Base-by-base conservation (phyloP, 2,113 vertebrate genomes). In the Gopherus flavomarginatus region DNA sequence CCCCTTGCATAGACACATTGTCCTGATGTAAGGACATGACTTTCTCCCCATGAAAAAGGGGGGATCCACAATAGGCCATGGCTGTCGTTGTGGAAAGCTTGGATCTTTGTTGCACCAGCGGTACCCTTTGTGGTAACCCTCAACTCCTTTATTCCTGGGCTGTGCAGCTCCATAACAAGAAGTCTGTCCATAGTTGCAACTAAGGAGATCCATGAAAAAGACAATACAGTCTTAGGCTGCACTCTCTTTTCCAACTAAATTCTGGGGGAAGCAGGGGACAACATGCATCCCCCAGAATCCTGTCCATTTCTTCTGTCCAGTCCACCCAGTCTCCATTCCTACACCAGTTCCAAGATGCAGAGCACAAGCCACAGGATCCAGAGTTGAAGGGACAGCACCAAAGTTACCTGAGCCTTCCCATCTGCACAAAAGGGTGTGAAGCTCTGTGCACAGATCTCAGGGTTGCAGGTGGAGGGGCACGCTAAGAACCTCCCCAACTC, bases 1-100 rank as follows among this genome's bases (percentile, higher is more conserved):
- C 31, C 29, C 38, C 14, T 84, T 22, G 59, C 22, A 22, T 4
- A 65, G 35, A 88, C 91, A 90, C 5, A 88, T 14, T 81, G 50
- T 57, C 49, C 89, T 83, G 88, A 81, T 38, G 88, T 44, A 31
- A 84, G 92, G 75, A 81, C 44, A 92, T 92, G 82, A 92, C 56
- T 78, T 93, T 88, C 87, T 96, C 35, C 83, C 35, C 86, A 85
- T 86, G 93, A 86, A 95, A 94, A 79, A 2, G 75, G 90, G 59
- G 81, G 90, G 59, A 88, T 3, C 85, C 57, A 88, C 0, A 50
- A 83, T 85, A 95, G 10, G 22, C 44, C 80, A 44, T 79, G n/a
- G 3, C 38, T 57, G 13, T 75, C 77, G 83, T 80, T 79, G 81
- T 47, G 86, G 53, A 85, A 26, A 52, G 53, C 93, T 94, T 0